Percentiles rank a stretch among this genome's conserved stretches.
Evolutionary conservation across 2,113 vertebrate genomes (phyloP).

Genomic region (Sardina pilchardus): DNA sequence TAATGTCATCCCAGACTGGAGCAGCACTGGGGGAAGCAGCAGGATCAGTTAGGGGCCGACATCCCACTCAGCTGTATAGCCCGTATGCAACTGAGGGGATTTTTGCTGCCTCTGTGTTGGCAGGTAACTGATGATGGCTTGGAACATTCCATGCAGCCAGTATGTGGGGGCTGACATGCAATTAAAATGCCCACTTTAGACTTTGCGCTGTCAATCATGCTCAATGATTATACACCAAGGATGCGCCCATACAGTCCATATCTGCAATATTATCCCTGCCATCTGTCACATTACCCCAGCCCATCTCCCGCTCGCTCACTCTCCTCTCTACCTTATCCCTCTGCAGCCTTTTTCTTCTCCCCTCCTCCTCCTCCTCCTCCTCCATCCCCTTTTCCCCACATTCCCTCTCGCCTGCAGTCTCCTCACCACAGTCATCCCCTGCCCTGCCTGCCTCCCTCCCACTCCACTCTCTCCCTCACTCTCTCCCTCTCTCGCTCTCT

Average conservation of each 20-base stretch:
- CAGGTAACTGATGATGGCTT: not conserved
- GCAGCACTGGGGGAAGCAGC: not conserved
- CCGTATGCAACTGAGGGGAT: not conserved
- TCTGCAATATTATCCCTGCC: slow-evolving; percentile 58
- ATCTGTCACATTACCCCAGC: slow-evolving; percentile 65
- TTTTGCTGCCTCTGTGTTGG: not conserved
- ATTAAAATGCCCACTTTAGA: slow-evolving; percentile 27
- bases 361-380: slow-evolving; percentile 20
- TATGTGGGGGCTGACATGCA: slow-evolving; percentile 22
- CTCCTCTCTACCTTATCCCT: slow-evolving; percentile 24
- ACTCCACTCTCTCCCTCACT: slow-evolving; percentile 47
- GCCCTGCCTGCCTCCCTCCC: slow-evolving; percentile 31
- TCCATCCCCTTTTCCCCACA: slow-evolving; percentile 37
- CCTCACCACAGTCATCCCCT: not conserved
- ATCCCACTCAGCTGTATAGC: not conserved
- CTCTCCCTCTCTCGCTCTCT: slow-evolving; percentile 53
- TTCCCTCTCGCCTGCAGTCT: slow-evolving; percentile 22
- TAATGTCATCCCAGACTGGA: not conserved
- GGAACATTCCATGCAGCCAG: not conserved
- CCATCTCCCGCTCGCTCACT: slow-evolving; percentile 28
- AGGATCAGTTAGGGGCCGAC: not conserved
- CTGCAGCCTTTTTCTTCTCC: slow-evolving; percentile 28
- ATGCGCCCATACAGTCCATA: slow-evolving; percentile 46
- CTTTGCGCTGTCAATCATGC: slow-evolving; percentile 35
- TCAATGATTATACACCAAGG: slow-evolving; percentile 44